Percentiles rank a stretch among this genome's conserved stretches.
Evolutionary conservation across 1,140 invertebrate genomes (phyloP).

Genomic region (Hypothenemus hampei): DNA sequence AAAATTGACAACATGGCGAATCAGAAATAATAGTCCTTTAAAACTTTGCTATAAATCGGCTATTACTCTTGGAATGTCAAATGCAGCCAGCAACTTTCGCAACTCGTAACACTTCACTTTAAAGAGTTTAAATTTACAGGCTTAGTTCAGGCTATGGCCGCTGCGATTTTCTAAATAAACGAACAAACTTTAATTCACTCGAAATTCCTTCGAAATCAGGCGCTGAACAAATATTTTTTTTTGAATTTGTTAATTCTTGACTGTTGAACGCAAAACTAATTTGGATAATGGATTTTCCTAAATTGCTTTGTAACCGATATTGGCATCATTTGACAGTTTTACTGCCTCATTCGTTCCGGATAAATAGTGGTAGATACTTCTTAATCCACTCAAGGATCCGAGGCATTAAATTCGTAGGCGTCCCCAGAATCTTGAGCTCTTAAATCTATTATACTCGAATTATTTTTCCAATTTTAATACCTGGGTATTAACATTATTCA

Average conservation of each 20-base stretch:
- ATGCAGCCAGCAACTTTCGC: conserved; percentile 3
- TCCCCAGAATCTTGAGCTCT: too few species aligned
- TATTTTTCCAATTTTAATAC: too few species aligned
- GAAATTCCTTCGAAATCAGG: background rate
- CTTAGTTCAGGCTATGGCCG: conserved; percentile 1
- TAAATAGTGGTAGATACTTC: too few species aligned
- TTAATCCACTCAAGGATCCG: too few species aligned
- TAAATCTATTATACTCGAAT: too few species aligned
- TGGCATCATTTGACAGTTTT: conserved; percentile 2
- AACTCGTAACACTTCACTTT: conserved; percentile 4
- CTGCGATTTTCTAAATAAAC: conserved; percentile 7
- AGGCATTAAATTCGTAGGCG: too few species aligned
- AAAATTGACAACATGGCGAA: too few species aligned
- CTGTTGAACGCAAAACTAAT: background rate
- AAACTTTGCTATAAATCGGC: conserved; percentile 10
- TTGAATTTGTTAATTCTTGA: background rate
- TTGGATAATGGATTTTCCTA: background rate
- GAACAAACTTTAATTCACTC: conserved; percentile 11
- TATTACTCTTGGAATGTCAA: conserved; percentile 10
- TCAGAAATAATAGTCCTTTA: too few species aligned
- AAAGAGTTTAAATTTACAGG: conserved; percentile 11
- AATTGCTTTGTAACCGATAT: background rate
- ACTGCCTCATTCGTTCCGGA: background rate
- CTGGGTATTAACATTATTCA: too few species aligned
- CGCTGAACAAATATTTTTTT: background rate